Evolutionary conservation across 2,113 vertebrate species (phyloP), one percentile per base, ranked within the genome.

Genomic region (Perca schrenkii): DNA sequence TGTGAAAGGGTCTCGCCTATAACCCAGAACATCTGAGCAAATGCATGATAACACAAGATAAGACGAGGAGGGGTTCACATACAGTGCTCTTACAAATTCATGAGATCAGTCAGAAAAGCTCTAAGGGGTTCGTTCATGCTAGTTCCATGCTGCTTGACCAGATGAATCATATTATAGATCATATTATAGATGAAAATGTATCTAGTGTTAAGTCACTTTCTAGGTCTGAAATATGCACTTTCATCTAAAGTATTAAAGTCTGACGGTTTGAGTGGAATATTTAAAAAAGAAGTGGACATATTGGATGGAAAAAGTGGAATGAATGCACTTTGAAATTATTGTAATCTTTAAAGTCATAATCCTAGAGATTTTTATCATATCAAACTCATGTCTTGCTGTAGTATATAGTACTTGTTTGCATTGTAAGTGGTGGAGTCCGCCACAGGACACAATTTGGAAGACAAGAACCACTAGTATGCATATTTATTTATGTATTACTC

Each of bases 201-300:
- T 79, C 52, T 19, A 8, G 6, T 43, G 65, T 74, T 50, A 70
- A 77, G 60, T 74, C 65, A 73, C 13, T 76, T 69, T 58, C 46
- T 19, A 2, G 61, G 49, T 61, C 58, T 53, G 71, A 56, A 74
- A 58, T 54, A 79, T 81, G 74, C 67, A 49, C 71, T 85, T 86
- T 88, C 57, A 85, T 89, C 66, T 64, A 3, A 50, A 36, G 65
- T 49, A 81, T 68, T 78, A 28, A 82, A 80, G n/a, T 47, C 54
- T 64, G 62, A 75, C 70, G 21, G 31, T 43, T 81, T 77, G 43
- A 72, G 62, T 7, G n/a, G 47, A 60, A 64, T 75, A 64, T 81
- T 75, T 73, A 64, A 25, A 19, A 50, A 60, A 74, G 15, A 53
- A 53, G 7, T 53, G n/a, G 5, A 53, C 31, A 61, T 43, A 8